These are phyloP conservation scores for Diorhabda elongata DNA, from an alignment of 1,140 invertebrate genomes.

Conservation along the genomic window DNA sequence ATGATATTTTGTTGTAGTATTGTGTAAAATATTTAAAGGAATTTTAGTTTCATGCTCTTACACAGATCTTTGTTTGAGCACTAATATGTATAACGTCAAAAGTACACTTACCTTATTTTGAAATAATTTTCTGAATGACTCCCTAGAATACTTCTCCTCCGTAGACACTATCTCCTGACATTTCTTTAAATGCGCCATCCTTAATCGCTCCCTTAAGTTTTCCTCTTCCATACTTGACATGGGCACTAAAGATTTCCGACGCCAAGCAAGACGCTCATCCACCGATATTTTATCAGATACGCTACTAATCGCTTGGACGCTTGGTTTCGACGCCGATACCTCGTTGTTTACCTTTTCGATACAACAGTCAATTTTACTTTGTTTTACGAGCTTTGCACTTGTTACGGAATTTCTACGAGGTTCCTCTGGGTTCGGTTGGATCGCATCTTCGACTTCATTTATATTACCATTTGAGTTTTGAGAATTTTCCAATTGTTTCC, in stretches of 20 bases:
- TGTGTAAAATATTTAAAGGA: too few species aligned
- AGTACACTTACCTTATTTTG: slow-evolving; percentile 57
- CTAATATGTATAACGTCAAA: too few species aligned
- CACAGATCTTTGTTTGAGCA: too few species aligned
- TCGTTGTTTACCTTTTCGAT: slow-evolving; percentile 15
- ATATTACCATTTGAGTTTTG: neutral
- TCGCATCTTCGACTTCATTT: neutral
- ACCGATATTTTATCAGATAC: slow-evolving; percentile 15
- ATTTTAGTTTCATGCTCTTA: too few species aligned
- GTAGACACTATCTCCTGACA: slow-evolving; percentile 60
- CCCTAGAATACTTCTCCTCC: slow-evolving; percentile 56
- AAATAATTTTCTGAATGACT: slow-evolving; percentile 59
- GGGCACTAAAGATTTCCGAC: slow-evolving; percentile 36
- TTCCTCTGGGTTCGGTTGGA: slow-evolving; percentile 1
- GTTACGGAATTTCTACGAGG: neutral
- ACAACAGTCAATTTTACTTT: slow-evolving; percentile 4
- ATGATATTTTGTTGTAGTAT: too few species aligned
- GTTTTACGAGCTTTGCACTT: slow-evolving; percentile 13
- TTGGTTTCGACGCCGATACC: slow-evolving; percentile 3
- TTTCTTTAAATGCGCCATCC: slow-evolving; percentile 55
- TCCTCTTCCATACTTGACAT: slow-evolving; percentile 66
- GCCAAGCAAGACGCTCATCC: slow-evolving; percentile 33
- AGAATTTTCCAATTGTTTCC: neutral
- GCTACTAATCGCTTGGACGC: slow-evolving; percentile 26
- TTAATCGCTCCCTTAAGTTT: slow-evolving; percentile 55